Evolutionary conservation across 2,888 invertebrate genomes (phyloP).

Genomic region (Macrosiphum euphorbiae): DNA sequence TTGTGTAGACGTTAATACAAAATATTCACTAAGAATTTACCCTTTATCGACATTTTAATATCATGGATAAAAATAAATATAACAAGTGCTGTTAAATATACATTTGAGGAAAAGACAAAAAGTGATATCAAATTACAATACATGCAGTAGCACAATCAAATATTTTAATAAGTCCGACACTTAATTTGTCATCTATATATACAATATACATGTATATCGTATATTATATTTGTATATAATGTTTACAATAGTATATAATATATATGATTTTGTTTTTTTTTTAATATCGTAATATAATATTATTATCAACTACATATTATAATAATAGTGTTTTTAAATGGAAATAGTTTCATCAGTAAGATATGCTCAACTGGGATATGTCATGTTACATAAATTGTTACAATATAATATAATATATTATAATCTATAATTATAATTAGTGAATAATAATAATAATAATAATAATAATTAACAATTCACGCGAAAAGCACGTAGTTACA

Average conservation of each 20-base stretch:
- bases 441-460: constrained; percentile 4
- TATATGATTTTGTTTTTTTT: not conserved
- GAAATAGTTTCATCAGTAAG: constrained; percentile 54
- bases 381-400: constrained; percentile 38
- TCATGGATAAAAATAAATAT: not conserved
- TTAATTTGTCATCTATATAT: not conserved
- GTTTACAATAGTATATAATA: constrained; percentile 1
- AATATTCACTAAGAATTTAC: not conserved
- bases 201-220: not conserved
- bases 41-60: not conserved
- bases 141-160: not conserved
- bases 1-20: not conserved
- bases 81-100: not conserved
- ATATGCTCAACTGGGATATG: constrained; percentile 62
- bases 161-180: not conserved
- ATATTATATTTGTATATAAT: not conserved
- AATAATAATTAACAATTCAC: constrained; percentile 23
- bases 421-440: not conserved
- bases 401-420: constrained; percentile 14
- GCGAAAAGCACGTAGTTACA: constrained; percentile 6
- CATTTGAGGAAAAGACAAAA: not conserved
- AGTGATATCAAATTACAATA: not conserved
- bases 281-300: not conserved
- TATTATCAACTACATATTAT: constrained; percentile 8
- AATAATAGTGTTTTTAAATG: not conserved